Base-by-base conservation (phyloP, 2,888 invertebrate genomes). In the Chesias legatella region DNA sequence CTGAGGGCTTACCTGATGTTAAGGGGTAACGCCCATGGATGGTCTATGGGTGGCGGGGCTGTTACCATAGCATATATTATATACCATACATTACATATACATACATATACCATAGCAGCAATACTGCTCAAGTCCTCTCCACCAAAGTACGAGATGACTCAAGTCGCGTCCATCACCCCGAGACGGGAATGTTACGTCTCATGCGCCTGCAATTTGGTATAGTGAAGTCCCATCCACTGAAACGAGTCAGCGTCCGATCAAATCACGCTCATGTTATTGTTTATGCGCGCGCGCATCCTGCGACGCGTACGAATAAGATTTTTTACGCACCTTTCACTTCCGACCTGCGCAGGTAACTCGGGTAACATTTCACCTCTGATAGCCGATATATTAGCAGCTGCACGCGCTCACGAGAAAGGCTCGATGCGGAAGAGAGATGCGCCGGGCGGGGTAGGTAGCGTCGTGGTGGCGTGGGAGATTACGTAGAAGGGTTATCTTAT, bases 261-360 rank as follows among this genome's bases (percentile, higher is more conserved):
- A 52, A 56, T 62, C 68, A 70, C 64, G 68, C 61, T 54, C 56
- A 48, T 57, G 63, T 59, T 34, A 73, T 73, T 73, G 70, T 74
- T 65, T 63, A 56, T 57, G 49, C 51, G 58, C 54, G 57, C 56
- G 57, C 44, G 62, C 73, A 69, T 73, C 75, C 78, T 72, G 61
- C 63, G 53, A 36, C 41, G 25, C 32, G 45, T 40, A 48, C 68
- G 73, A 69, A 70, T 70, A 63, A 56, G 52, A 63, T 79, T 79
- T 76, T 80, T 80, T 79, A 72, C 61, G 57, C 72, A 69, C 79
- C 83, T 83, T 83, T 83, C 82, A 79, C 83, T 80, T 82, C 82
- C 83, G 80, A 76, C 71, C 75, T 69, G 66, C 57, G 65, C 58
- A 41, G 44, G 60, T 62, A 67, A 67, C 61, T 34, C 72, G 73